Conservation (phyloP, 2,113 vertebrate species). For the Gambusia affinis region DNA sequence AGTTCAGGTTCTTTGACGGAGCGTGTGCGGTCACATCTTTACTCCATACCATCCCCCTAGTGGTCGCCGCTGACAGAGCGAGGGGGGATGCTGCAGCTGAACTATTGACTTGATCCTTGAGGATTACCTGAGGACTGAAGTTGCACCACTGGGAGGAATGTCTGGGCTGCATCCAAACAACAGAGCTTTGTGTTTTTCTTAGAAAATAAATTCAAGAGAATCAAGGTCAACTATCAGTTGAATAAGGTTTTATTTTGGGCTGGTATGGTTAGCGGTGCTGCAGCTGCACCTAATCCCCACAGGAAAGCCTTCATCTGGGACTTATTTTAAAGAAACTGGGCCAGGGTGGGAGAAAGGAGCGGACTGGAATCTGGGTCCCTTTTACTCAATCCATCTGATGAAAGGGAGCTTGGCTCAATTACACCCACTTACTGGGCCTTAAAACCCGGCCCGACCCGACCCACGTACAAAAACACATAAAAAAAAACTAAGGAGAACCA, state of each 20-base stretch:
- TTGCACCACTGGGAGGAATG: slow-evolving; percentile 23
- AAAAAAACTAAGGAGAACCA: slow-evolving; percentile 36
- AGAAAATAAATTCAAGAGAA: slow-evolving; percentile 39
- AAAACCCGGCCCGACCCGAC: slow-evolving; percentile 48
- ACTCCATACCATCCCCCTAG: slow-evolving; percentile 45
- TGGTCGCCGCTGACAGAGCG: slow-evolving; percentile 8
- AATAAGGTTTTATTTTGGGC: slow-evolving; percentile 30
- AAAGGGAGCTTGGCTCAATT: slow-evolving; percentile 79
- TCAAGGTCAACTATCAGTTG: slow-evolving; percentile 56
- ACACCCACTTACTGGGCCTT: slow-evolving; percentile 63
- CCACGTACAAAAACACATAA: slow-evolving; percentile 55
- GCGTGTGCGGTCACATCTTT: slow-evolving; percentile 66
- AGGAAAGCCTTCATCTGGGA: slow-evolving; percentile 78
- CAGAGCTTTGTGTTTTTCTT: slow-evolving; percentile 17
- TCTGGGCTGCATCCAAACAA: slow-evolving; percentile 20
- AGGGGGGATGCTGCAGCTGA: slow-evolving; percentile 15
- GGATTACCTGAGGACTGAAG: slow-evolving; percentile 36
- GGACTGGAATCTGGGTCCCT: slow-evolving; percentile 54
- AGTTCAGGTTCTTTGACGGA: slow-evolving; percentile 65
- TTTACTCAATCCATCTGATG: slow-evolving; percentile 74
- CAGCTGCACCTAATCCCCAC: slow-evolving; percentile 77
- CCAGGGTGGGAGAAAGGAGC: slow-evolving; percentile 38
- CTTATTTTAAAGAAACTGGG: slow-evolving; percentile 68
- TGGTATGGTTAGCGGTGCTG: slow-evolving; percentile 61
- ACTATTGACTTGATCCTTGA: slow-evolving; percentile 37